phyloP scores from a whole-genome alignment of 2,888 invertebrate genomes.

The Apodemia duryi region DNA sequence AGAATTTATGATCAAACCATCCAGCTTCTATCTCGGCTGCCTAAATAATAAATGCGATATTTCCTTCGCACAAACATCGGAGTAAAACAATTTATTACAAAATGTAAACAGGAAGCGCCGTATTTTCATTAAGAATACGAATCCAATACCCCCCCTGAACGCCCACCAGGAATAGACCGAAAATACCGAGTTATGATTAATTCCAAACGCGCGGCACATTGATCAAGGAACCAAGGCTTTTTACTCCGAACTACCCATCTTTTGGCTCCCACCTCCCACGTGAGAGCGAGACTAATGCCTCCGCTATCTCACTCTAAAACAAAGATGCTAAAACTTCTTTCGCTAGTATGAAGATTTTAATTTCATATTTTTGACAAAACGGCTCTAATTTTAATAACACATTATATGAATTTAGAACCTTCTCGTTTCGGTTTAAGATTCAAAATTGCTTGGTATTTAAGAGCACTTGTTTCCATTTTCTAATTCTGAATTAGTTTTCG shows the following conservation, averaged over 20 bases:
- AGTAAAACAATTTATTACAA: constrained; percentile 78
- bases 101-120: constrained; percentile 78
- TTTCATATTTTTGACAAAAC: constrained; percentile 80
- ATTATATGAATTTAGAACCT: constrained; percentile 36
- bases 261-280: constrained; percentile 44
- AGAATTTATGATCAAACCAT: constrained; percentile 25
- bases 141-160: constrained; percentile 53
- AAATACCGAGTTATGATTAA: constrained; percentile 80
- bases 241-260: constrained; percentile 78
- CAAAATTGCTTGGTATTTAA: constrained; percentile 30
- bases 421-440: constrained; percentile 31
- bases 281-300: constrained; percentile 74
- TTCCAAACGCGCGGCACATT: constrained; percentile 78
- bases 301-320: constrained; percentile 76
- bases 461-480: constrained; percentile 73
- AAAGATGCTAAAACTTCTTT: constrained; percentile 80
- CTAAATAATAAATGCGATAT: constrained; percentile 33
- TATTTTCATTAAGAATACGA: constrained; percentile 79
- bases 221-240: constrained; percentile 77
- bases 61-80: constrained; percentile 40
- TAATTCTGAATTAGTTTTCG: constrained; percentile 78
- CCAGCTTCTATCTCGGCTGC: constrained; percentile 23
- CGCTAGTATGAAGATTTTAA: constrained; percentile 80
- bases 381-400: constrained; percentile 67
- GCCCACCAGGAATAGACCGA: constrained; percentile 66